A percentile compares a stretch with the other conserved stretches of the same genome.
Evolutionary conservation across 2,888 invertebrate species (phyloP).

Genomic region (Plagodis dolabraria): DNA sequence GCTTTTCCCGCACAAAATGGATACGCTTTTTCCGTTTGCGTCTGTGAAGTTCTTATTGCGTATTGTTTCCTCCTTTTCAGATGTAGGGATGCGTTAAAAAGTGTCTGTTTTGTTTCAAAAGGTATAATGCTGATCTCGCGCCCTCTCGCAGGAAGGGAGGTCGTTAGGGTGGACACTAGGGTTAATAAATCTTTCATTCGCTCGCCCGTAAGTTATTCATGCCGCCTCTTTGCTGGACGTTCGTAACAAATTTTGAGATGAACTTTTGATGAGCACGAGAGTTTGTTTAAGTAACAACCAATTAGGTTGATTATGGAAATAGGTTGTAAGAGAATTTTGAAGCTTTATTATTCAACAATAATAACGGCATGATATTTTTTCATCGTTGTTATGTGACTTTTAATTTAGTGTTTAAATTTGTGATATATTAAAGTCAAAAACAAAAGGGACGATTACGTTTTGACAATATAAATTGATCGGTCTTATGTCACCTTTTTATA

Average conservation of each 20-base stretch:
- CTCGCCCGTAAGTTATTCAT: constrained; percentile 52
- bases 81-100: constrained; percentile 63
- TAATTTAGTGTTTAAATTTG: too few species aligned
- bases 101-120: constrained; percentile 53
- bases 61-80: constrained; percentile 63
- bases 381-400: too few species aligned
- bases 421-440: too few species aligned
- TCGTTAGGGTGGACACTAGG: constrained; percentile 51
- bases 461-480: too few species aligned
- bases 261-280: constrained; percentile 37
- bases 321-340: constrained; percentile 17
- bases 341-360: not conserved
- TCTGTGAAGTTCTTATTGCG: constrained; percentile 51
- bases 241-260: constrained; percentile 40
- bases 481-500: too few species aligned
- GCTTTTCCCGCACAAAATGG: constrained; percentile 69
- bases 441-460: too few species aligned
- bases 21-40: constrained; percentile 54
- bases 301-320: constrained; percentile 27
- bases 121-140: constrained; percentile 38
- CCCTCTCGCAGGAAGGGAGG: constrained; percentile 46
- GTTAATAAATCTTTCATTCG: constrained; percentile 52
- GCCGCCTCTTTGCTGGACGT: constrained; percentile 43
- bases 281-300: constrained; percentile 37
- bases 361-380: too few species aligned